phyloP scores from a whole-genome alignment of 1,140 invertebrate species.

The Drosophila nigromelanica region DNA sequence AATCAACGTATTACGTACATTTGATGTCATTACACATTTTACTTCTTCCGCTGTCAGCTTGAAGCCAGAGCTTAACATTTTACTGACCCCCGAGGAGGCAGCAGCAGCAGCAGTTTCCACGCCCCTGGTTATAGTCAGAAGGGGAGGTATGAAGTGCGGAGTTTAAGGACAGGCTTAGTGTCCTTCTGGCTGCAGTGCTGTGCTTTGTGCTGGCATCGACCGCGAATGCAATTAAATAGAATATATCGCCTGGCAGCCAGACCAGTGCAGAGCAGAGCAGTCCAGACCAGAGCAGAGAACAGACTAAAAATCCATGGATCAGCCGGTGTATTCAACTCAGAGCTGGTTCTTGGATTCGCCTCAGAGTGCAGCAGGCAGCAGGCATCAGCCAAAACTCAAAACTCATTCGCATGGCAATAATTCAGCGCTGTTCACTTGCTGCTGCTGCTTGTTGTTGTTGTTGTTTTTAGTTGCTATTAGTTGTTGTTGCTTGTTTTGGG shows the following conservation, averaged over 20 bases:
- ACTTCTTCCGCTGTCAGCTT: conserved; percentile 58
- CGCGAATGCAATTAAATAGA: conserved; percentile 79
- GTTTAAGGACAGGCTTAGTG: conserved; percentile 28
- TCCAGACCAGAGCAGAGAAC: neutral
- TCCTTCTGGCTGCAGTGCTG: conserved; percentile 26
- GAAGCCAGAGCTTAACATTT: conserved; percentile 71
- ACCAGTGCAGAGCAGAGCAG: neutral
- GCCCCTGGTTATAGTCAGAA: conserved; percentile 5
- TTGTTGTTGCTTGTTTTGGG: conserved; percentile 11
- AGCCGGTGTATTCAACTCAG: neutral
- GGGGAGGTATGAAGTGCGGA: neutral
- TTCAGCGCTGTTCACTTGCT: conserved; percentile 55
- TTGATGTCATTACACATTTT: conserved; percentile 32
- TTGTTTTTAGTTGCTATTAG: neutral
- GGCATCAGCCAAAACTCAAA: conserved; percentile 53
- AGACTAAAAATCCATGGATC: conserved; percentile 1
- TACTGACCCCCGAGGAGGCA: conserved; percentile 1
- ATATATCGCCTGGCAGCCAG: conserved; percentile 56
- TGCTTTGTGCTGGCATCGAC: conserved; percentile 43
- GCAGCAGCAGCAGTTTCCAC: conserved; percentile 2
- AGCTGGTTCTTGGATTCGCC: neutral
- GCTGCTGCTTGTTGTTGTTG: conserved; percentile 5
- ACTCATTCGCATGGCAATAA: conserved; percentile 71
- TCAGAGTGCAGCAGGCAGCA: neutral
- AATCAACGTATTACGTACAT: conserved; percentile 56